Evolutionary conservation across 2,888 invertebrate species (phyloP), one percentile per base, ranked within the genome.

Genomic region (Pyrgus malvae): DNA sequence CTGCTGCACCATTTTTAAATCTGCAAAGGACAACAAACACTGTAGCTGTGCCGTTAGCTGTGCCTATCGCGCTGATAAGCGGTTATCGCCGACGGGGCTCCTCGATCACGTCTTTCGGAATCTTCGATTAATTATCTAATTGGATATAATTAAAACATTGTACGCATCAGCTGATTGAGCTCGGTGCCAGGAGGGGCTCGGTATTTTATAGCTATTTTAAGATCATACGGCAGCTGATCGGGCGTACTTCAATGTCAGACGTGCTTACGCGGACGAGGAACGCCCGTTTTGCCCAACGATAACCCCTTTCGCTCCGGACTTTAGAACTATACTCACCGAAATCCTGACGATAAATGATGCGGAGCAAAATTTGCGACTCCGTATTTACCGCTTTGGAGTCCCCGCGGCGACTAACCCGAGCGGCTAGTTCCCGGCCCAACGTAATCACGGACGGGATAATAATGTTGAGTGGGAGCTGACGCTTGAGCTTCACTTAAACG

Each of bases 1-100:
- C 74, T 90, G 91, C 78, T 91, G 91, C 83, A 91, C 91, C 91
- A 91, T 91, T 78, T 91, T 91, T 74, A 89, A 80, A 83, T 89
- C 90, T 90, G 90, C 60, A 86, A 83, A 67, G 64, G 62, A 70
- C 68, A 70, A 67, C 33, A 44, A 35, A 12, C 42, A 50, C 50
- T 42, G 35, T 50, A 50, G 3, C 25, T 2, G 29, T 17, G 19
- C 16, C 35, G 19, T 14, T 11, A 5, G 17, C 12, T 27, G 21
- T 5, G 6, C 8, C 14, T 19, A 14, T 17, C 42, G 45, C 58
- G 50, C 67, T 67, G 78, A 80, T 78, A 80, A 64, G 58, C 65
- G 62, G 63, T 77, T 82, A 81, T 81, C 74, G 63, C 19, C 11
- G n/a, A 58, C 53, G 55, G 67, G 64, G 59, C 58, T 74, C 80